Evolutionary conservation across 2,113 vertebrate genomes (phyloP), one percentile per base, ranked within the genome.

Genomic region (Carlito syrichta): DNA sequence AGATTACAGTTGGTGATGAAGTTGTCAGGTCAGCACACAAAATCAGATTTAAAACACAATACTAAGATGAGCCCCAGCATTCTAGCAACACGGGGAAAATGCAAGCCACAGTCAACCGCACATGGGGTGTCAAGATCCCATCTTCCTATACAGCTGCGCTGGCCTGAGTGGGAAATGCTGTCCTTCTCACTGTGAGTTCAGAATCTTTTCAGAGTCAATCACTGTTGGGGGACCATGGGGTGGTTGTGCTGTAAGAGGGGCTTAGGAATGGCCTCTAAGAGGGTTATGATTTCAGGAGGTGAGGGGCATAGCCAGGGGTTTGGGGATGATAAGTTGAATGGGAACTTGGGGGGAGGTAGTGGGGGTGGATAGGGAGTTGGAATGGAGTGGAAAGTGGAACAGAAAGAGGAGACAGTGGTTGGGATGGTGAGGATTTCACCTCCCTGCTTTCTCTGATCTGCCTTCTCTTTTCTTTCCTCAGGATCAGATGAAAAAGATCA

Each of bases 1-100:
- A 87, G 68, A 88, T 77, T 90, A 96, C 50, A 71, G 56, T 6
- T 17, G n/a, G 82, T 45, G 84, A 87, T 94, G 90, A 71, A 83
- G 38, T 71, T 87, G n/a, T 78, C 48, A 91, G 58, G 91, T 82
- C 32, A 73, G 38, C 78, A 54, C 60, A 89, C 2, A 78, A 84
- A 74, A 69, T 6, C 38, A n/a, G 40, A 93, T 48, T 91, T 50
- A 86, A 78, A 66, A 45, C 35, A 71, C 5, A 81, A 58, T 32
- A 52, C 43, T 48, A 38, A 86, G 58, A 48, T 0, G 50, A 30
- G 38, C 40, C 58, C 30, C 74, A 60, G 81, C 77, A 52, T 84
- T 58, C 32, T n/a, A 1, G 13, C 69, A 48, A 48, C 2, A 9
- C 35, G 43, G 35, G 40, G 82, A 54, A 76, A 74, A 88, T 0